Percentiles rank a stretch among this genome's conserved stretches.
These are phyloP conservation scores for Thinocorus orbignyianus DNA, from an alignment of 2,113 vertebrate genomes.

Conservation along the genomic window DNA sequence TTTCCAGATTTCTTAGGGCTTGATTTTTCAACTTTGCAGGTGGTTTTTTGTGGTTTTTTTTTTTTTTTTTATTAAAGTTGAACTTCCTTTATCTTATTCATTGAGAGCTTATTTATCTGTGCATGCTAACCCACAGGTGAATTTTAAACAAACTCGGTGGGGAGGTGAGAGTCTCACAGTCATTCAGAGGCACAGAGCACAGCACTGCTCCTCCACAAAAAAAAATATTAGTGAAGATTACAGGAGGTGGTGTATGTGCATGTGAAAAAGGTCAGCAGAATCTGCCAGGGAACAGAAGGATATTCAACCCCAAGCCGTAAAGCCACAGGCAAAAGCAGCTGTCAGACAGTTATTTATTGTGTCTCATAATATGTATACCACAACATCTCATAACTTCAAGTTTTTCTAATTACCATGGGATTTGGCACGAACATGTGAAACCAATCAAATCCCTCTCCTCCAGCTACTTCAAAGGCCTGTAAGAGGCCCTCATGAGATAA, in stretches of 20 bases:
- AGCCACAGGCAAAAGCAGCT: background rate
- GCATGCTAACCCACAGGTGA: background rate
- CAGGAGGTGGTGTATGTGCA: background rate
- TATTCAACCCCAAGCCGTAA: background rate
- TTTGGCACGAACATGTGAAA: background rate
- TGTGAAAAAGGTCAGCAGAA: background rate
- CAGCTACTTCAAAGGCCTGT: slow-evolving; percentile 14
- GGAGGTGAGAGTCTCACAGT: background rate
- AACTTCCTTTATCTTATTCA: background rate
- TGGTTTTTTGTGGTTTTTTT: background rate
- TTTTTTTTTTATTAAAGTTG: background rate
- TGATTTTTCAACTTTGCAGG: background rate
- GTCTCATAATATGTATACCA: background rate
- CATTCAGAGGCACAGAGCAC: background rate
- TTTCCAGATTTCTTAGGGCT: background rate
- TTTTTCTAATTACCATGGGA: background rate
- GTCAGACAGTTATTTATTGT: background rate
- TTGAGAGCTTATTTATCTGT: background rate
- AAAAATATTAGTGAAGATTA: background rate
- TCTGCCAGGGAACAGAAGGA: background rate
- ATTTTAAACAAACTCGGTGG: background rate
- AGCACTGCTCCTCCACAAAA: background rate
- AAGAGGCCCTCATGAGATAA: background rate
- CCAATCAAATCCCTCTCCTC: background rate
- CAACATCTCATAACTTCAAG: background rate